Percentiles rank a stretch among this genome's conserved stretches.
These are phyloP conservation scores for Bombus confusus DNA, from an alignment of 1,140 invertebrate genomes.

Conservation along the genomic window DNA sequence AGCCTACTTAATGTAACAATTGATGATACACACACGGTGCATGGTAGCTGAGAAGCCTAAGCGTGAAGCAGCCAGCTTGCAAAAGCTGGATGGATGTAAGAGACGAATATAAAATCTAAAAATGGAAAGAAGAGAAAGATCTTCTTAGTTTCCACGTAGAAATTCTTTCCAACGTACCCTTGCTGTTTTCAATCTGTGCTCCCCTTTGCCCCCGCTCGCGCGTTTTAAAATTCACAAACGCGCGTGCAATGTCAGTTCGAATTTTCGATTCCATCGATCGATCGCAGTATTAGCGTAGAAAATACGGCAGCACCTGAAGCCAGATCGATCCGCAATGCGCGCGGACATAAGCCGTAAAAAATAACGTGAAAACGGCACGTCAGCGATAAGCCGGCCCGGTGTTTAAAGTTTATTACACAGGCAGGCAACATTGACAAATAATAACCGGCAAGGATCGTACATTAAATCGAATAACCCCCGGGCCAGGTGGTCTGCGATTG, in stretches of 20 bases:
- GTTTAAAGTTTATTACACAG: constrained; percentile 46
- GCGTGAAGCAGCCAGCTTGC: no score
- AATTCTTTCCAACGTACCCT: neutral
- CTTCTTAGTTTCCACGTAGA: no score
- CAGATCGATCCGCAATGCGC: constrained; percentile 25
- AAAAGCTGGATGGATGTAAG: no score
- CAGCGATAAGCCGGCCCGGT: constrained; percentile 26
- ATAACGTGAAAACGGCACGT: constrained; percentile 25
- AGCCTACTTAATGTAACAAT: no score
- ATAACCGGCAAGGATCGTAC: constrained; percentile 18
- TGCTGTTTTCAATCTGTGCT: neutral
- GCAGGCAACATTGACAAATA: constrained; percentile 33
- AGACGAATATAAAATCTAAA: neutral
- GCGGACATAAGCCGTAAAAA: constrained; percentile 29
- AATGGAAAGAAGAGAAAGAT: neutral
- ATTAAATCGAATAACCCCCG: constrained; percentile 7
- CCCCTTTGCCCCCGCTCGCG: no score
- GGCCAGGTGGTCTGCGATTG: neutral
- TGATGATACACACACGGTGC: no score
- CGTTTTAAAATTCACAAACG: neutral
- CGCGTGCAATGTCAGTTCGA: neutral
- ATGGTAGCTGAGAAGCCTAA: no score
- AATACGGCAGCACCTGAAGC: constrained; percentile 30
- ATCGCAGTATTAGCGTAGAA: constrained; percentile 27
- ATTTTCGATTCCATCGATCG: constrained; percentile 24